These are phyloP conservation scores for Scaptomyza flava DNA, from an alignment of 2,888 invertebrate species.

Conservation along the genomic window DNA sequence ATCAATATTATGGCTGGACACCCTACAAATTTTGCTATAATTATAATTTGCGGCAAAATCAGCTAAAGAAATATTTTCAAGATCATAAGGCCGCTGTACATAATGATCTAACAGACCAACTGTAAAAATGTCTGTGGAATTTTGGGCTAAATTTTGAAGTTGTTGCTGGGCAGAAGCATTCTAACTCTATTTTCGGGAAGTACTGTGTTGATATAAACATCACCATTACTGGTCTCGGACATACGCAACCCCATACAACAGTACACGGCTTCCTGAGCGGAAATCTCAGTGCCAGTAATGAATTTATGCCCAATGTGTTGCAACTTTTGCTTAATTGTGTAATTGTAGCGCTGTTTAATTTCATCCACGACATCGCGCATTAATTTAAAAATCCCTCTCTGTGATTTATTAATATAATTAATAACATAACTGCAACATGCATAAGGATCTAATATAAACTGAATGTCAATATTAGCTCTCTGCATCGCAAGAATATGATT, in stretches of 20 bases:
- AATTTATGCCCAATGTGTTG: neutral
- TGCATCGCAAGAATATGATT: no score
- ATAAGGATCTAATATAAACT: no score
- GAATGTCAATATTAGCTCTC: no score
- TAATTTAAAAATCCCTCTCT: no score
- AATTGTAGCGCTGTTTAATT: no score
- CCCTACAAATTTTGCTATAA: neutral
- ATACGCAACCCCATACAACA: neutral
- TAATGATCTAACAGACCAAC: conserved; percentile 30
- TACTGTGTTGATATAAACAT: neutral
- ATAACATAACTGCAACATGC: no score
- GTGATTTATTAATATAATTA: no score
- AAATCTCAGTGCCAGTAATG: neutral
- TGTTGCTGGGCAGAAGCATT: conserved; percentile 3
- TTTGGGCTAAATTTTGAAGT: conserved; percentile 15
- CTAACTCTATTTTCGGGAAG: neutral
- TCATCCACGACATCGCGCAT: no score
- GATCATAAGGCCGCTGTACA: conserved; percentile 5
- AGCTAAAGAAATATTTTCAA: neutral
- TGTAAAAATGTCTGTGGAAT: conserved; percentile 6
- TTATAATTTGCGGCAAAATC: neutral
- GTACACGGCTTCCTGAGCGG: neutral
- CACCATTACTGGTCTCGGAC: neutral
- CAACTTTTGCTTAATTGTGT: neutral
- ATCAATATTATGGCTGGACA: neutral